Base-by-base conservation (phyloP, 35 echinoderm and acorn worm species). In the Chiridota heheva region DNA sequence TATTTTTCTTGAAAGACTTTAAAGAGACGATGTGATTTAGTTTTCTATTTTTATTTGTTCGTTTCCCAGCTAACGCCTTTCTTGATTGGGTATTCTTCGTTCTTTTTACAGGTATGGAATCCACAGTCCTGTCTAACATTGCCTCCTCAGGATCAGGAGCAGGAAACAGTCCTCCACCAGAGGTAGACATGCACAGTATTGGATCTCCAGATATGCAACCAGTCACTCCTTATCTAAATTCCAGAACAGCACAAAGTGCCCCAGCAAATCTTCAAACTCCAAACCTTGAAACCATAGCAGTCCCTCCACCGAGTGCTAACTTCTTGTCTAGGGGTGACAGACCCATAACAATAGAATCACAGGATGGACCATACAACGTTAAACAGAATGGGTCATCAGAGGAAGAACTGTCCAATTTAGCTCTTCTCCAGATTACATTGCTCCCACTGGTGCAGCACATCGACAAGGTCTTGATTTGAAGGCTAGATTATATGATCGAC, bases 401-500 rank as follows among this genome's bases (percentile, higher is more conserved):
- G 78, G 66, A 25, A 88, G 83, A 58, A 88, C 80, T 12, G 90
- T 93, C 17, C 77, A 67, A 38, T 93, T 88, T 78, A 81, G 38
- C 24, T 57, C 43, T 16, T 66, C 86, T 12, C 90, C 80, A 25
- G 82, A 93, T 53, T 93, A 88, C 62, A 74, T 88, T 68, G 77
- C 82, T 58, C 84, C 90, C 2, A 82, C 74, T 34, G 79, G 51
- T 35, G 86, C 85, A 39, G 85, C 90, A 0, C 70, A 85, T 59
- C 58, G 58, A 39, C 82, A 75, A 30, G 81, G 91, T 15, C 56
- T 95, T 17, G 92, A 96, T 48, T 73, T 96, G 27, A 96, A 90
- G 63, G 64, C 87, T 20, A 96, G 92, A 26, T 68, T 96, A 12
- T 96, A 96, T 72, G 92, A 96, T 66, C 63, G 87, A 82, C 81